Evolutionary conservation across 2,888 invertebrate species (phyloP).

Genomic region (Neoascia interrupta): DNA sequence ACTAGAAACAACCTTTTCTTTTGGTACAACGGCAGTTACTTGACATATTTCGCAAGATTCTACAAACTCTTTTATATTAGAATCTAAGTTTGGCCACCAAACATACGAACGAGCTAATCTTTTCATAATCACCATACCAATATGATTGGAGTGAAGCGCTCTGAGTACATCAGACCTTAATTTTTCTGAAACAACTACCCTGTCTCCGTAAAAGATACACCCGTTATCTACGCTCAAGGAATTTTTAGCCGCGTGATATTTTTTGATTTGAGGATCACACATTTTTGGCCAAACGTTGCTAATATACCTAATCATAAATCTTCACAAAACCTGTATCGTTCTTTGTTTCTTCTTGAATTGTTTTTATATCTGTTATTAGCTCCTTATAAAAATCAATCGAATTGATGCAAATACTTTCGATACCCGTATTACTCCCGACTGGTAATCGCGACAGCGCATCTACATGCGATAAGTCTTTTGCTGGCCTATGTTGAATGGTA

Average conservation of each 20-base stretch:
- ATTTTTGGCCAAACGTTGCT: slow-evolving; percentile 11
- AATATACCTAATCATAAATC: slow-evolving; percentile 11
- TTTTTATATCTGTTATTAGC: slow-evolving; percentile 1
- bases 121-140: slow-evolving; percentile 73
- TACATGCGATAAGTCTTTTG: slow-evolving; percentile 12
- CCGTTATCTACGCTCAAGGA: slow-evolving; percentile 3
- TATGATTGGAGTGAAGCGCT: slow-evolving; percentile 70
- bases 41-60: slow-evolving; percentile 57
- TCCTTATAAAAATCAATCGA: slow-evolving; percentile 20
- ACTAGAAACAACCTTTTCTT: slow-evolving; percentile 23
- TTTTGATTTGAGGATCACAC: too few species aligned
- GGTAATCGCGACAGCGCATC: slow-evolving; percentile 38
- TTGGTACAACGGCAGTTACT: slow-evolving; percentile 8
- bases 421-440: neutral
- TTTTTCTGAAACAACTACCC: slow-evolving; percentile 54
- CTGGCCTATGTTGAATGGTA: slow-evolving; percentile 1
- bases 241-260: too few species aligned
- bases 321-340: slow-evolving; percentile 5
- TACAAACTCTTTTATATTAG: slow-evolving; percentile 70
- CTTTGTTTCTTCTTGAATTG: neutral
- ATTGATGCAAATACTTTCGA: slow-evolving; percentile 32
- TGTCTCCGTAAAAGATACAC: slow-evolving; percentile 29
- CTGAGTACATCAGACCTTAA: slow-evolving; percentile 48
- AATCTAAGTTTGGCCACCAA: slow-evolving; percentile 73
- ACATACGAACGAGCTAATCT: slow-evolving; percentile 71